Evolutionary conservation across 1,140 invertebrate genomes (phyloP), one percentile per base, ranked within the genome.

Genomic region (Gonatopus flavifemur): DNA sequence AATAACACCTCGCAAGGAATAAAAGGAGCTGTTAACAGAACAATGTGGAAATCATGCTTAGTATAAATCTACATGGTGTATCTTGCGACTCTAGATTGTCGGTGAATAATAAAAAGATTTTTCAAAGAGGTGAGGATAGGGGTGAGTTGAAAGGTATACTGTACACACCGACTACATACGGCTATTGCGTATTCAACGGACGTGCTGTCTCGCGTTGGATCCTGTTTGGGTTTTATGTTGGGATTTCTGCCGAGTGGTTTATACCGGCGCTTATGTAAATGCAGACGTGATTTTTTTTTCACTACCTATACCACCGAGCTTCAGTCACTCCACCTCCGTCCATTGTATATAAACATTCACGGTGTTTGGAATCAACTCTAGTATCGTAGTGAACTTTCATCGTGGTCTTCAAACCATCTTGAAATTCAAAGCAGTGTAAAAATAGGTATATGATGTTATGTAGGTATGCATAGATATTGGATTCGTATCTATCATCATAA

Each of bases 211-310:
- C 69, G 61, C 57, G 58, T 28, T 55, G 59, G 65, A 72, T 71
- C 68, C 69, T 70, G 69, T 70, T 72, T 69, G 62, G 66, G 67
- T 74, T 75, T 65, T 71, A 74, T 70, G 66, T 71, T 59, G 66
- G 72, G 70, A 73, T 76, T 72, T 67, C 64, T 65, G 70, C 64
- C 72, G 70, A 76, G 75, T 77, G 76, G 67, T 77, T 77, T 77
- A 76, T 78, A 72, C 72, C 69, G 69, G 65, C 72, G 74, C 72
- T 78, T 77, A 77, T 77, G 74, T 72, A 74, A 77, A 76, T 78
- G 69, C 63, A 66, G 74, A 77, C 74, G 76, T 77, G 76, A 78
- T 76, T 76, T 77, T 68, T n/a, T n/a, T 76, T 76, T 74, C 69
- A 74, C 53, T 67, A 70, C 72, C 66, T 74, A 53, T 52, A 42